These are phyloP conservation scores for Phenganax subtilis DNA, from an alignment of 92 coral and sea anemone genomes.

Conservation along the genomic window DNA sequence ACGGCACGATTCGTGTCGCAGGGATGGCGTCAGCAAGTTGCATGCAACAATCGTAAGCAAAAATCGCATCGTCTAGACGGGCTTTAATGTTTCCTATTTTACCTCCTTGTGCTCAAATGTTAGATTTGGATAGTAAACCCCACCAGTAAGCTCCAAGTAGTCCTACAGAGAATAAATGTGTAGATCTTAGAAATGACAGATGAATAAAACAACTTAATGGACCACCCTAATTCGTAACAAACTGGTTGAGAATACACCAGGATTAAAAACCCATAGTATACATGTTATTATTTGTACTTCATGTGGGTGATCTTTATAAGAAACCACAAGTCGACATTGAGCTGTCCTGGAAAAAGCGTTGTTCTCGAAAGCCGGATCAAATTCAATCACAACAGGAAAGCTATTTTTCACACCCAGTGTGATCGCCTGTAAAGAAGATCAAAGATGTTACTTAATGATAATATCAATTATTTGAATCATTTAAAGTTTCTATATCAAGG, in stretches of 20 bases:
- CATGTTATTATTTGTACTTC: slow-evolving; percentile 42
- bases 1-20: no score
- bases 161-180: slow-evolving; percentile 18
- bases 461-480: neutral
- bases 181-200: neutral
- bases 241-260: slow-evolving; percentile 2
- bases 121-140: slow-evolving; percentile 87
- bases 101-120: slow-evolving; percentile 89
- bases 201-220: neutral
- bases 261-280: neutral
- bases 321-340: slow-evolving; percentile 68
- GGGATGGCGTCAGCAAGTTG: no score
- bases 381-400: slow-evolving; percentile 84
- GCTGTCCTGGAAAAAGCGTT: slow-evolving; percentile 69
- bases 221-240: neutral
- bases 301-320: slow-evolving; percentile 86
- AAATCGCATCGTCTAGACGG: no score
- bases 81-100: neutral
- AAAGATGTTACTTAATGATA: neutral
- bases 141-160: slow-evolving; percentile 57
- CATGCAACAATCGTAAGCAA: no score
- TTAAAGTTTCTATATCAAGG: neutral
- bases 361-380: slow-evolving; percentile 88
- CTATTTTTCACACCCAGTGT: slow-evolving; percentile 69
- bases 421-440: slow-evolving; percentile 50